phyloP scores from a whole-genome alignment of 2,797 vertebrate species.

The Alca torda region DNA sequence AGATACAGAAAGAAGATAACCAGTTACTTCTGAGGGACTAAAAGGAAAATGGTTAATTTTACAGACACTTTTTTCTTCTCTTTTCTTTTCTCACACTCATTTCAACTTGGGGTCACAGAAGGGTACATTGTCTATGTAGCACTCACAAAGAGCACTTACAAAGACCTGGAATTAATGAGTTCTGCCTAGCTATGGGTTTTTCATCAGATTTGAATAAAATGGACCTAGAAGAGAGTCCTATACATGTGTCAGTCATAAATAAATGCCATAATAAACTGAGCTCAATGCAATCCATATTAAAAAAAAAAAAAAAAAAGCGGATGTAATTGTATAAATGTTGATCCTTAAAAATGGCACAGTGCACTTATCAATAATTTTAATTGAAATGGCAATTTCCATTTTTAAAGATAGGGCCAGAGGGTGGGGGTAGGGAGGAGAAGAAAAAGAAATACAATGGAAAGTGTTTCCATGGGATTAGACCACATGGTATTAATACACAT shows the following conservation, averaged over 20 bases:
- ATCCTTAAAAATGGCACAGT: neutral
- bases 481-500: conserved; percentile 78
- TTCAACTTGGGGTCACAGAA: conserved; percentile 28
- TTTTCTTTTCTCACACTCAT: neutral
- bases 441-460: conserved; percentile 55
- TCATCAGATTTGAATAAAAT: neutral
- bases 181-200: neutral
- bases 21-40: neutral
- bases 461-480: conserved; percentile 78
- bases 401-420: conserved; percentile 28
- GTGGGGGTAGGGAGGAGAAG: neutral
- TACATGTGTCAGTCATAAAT: neutral
- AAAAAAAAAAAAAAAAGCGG: neutral
- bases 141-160: conserved; percentile 51
- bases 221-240: neutral
- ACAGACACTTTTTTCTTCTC: neutral
- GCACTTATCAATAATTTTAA: neutral
- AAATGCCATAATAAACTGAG: neutral
- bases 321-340: neutral
- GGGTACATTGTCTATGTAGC: neutral
- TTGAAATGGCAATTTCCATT: conserved; percentile 32
- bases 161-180: conserved; percentile 12
- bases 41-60: neutral
- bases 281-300: neutral
- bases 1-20: neutral